phyloP scores from a whole-genome alignment of 2,888 invertebrate species.

The Steinernema hermaphroditum region DNA sequence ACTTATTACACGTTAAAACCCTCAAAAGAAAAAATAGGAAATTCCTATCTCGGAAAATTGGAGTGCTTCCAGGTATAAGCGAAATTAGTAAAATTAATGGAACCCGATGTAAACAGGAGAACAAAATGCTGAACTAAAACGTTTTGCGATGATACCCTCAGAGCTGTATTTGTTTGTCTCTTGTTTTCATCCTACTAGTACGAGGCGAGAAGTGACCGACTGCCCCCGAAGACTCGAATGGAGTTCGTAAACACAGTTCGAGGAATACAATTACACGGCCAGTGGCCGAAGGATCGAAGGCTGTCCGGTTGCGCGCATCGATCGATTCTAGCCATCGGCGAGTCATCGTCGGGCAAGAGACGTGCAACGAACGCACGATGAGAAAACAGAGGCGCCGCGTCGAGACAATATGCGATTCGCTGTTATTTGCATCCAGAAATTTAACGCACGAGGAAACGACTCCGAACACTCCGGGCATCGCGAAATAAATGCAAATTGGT shows the following conservation, averaged over 20 bases:
- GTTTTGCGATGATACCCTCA: too few species aligned
- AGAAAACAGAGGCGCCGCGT: not conserved
- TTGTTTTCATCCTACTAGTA: too few species aligned
- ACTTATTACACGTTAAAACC: too few species aligned
- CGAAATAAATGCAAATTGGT: not conserved
- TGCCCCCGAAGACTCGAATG: too few species aligned
- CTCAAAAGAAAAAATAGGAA: too few species aligned
- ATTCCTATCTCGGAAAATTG: too few species aligned
- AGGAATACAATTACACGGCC: not conserved
- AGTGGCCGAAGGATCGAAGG: not conserved
- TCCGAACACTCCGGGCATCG: not conserved
- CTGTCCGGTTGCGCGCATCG: not conserved
- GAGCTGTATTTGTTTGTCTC: too few species aligned
- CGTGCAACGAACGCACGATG: constrained; percentile 4
- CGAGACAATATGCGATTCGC: constrained; percentile 5
- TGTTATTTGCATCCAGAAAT: not conserved
- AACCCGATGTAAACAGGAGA: too few species aligned
- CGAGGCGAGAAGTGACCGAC: too few species aligned
- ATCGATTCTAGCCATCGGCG: not conserved
- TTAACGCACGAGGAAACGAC: not conserved
- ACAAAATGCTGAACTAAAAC: too few species aligned
- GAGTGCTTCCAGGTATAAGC: too few species aligned
- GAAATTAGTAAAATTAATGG: too few species aligned
- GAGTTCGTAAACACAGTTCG: not conserved
- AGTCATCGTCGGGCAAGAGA: constrained; percentile 4